These are phyloP conservation scores for Todiramphus saurophagus DNA, from an alignment of 2,113 vertebrate species.

Conservation along the genomic window DNA sequence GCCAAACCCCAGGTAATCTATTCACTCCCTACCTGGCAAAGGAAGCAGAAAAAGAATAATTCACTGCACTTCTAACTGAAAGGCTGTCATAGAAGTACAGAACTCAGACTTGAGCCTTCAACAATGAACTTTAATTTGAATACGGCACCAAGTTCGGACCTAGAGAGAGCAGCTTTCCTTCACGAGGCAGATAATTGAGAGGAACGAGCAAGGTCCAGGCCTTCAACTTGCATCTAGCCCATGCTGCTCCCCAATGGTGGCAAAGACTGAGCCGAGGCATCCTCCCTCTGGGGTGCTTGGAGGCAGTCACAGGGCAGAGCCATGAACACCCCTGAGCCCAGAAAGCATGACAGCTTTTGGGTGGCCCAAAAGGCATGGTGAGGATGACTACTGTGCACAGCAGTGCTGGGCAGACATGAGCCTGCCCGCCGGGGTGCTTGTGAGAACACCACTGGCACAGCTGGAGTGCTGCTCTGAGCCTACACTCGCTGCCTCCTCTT, in stretches of 20 bases:
- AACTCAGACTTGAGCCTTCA: neutral
- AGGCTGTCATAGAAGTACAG: constrained; percentile 6
- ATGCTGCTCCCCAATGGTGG: fast-evolving
- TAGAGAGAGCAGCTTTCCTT: neutral
- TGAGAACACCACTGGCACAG: neutral
- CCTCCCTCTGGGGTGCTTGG: fast-evolving
- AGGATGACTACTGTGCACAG: neutral
- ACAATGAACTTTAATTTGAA: constrained; percentile 44
- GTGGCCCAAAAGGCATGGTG: fast-evolving
- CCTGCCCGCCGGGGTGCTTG: fast-evolving
- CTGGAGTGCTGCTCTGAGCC: fast-evolving
- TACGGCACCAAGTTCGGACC: constrained; percentile 14
- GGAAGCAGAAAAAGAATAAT: neutral
- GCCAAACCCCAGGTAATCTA: constrained; percentile 23
- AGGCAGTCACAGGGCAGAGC: neutral
- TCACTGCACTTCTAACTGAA: constrained; percentile 9
- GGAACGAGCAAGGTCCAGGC: neutral
- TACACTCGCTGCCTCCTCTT: neutral
- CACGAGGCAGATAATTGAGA: neutral
- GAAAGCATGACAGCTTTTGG: fast-evolving
- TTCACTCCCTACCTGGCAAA: constrained; percentile 16
- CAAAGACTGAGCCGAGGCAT: neutral
- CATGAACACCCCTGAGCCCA: fast-evolving
- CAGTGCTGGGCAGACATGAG: neutral
- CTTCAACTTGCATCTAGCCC: neutral